Conservation (phyloP, 2,888 invertebrate species). For the Malacosoma neustria region DNA sequence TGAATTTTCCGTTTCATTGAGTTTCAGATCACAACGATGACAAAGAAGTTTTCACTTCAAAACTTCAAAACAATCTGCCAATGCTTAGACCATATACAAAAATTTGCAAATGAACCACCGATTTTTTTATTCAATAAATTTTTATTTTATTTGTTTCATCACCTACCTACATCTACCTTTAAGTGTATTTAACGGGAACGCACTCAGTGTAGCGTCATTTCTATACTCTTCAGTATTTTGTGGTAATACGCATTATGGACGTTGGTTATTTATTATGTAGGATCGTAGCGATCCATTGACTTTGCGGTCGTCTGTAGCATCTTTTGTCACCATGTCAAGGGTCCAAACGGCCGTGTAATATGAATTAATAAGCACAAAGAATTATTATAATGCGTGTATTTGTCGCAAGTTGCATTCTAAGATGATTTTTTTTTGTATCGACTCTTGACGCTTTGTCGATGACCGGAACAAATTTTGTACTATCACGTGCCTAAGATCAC, state of each 20-base stretch:
- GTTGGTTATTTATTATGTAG: constrained; percentile 68
- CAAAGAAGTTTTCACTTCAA: too few species aligned
- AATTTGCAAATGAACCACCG: too few species aligned
- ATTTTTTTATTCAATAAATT: too few species aligned
- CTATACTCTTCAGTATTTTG: constrained; percentile 45
- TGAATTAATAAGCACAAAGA: constrained; percentile 73
- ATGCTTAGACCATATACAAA: too few species aligned
- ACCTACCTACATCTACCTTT: too few species aligned
- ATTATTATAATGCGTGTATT: constrained; percentile 64
- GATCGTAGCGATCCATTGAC: constrained; percentile 62
- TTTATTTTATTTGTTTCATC: too few species aligned
- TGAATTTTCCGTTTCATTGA: too few species aligned
- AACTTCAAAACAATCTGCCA: too few species aligned
- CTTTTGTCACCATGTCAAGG: constrained; percentile 63
- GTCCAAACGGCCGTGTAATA: constrained; percentile 71
- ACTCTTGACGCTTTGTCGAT: constrained; percentile 32
- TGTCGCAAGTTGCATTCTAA: constrained; percentile 47
- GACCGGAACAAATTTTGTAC: constrained; percentile 61
- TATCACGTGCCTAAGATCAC: constrained; percentile 53
- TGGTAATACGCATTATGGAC: too few species aligned
- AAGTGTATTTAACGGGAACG: too few species aligned
- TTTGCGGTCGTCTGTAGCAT: constrained; percentile 55
- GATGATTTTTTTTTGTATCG: constrained; percentile 33
- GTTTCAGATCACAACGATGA: too few species aligned
- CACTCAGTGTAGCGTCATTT: too few species aligned